phyloP scores from a whole-genome alignment of 2,113 vertebrate genomes.

The Pyxicephalus adspersus region DNA sequence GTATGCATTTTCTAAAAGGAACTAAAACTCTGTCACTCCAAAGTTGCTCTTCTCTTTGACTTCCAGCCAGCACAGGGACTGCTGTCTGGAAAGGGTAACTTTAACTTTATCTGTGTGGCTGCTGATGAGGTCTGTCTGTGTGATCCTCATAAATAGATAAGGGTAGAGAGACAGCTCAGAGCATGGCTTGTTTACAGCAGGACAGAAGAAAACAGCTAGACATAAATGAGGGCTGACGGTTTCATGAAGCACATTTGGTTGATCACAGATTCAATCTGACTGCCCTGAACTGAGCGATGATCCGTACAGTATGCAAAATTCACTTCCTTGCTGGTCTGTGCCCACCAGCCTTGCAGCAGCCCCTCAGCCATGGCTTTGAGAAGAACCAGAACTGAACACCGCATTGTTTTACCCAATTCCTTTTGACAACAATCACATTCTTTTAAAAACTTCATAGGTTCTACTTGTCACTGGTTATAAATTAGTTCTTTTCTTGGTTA shows the following conservation, averaged over 20 bases:
- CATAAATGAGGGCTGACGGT: constrained; percentile 96
- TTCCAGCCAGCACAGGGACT: constrained; percentile 67
- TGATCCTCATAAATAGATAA: constrained; percentile 71
- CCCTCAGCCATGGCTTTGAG: constrained; percentile 86
- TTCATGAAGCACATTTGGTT: constrained; percentile 96
- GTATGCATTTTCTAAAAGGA: constrained; percentile 68
- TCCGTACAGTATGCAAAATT: constrained; percentile 99
- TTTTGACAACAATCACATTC: constrained; percentile 97
- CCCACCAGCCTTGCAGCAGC: constrained; percentile 91
- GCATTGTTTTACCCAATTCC: constrained; percentile 84
- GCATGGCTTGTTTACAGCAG: constrained; percentile 89
- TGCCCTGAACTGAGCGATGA: constrained; percentile 97
- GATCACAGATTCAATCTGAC: constrained; percentile 97
- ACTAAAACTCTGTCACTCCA: constrained; percentile 76
- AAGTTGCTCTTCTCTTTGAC: constrained; percentile 74
- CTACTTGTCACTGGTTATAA: constrained; percentile 87
- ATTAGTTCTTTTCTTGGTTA: constrained; percentile 65
- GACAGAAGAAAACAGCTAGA: constrained; percentile 89
- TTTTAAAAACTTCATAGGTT: constrained; percentile 83
- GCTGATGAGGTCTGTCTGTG: constrained; percentile 75
- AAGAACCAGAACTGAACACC: constrained; percentile 84
- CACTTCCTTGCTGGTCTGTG: constrained; percentile 93
- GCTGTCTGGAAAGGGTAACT: constrained; percentile 79
- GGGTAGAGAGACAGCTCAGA: constrained; percentile 79
- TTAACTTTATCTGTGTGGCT: constrained; percentile 73